phyloP scores from a whole-genome alignment of 2,888 invertebrate genomes.

The Acleris emargana region DNA sequence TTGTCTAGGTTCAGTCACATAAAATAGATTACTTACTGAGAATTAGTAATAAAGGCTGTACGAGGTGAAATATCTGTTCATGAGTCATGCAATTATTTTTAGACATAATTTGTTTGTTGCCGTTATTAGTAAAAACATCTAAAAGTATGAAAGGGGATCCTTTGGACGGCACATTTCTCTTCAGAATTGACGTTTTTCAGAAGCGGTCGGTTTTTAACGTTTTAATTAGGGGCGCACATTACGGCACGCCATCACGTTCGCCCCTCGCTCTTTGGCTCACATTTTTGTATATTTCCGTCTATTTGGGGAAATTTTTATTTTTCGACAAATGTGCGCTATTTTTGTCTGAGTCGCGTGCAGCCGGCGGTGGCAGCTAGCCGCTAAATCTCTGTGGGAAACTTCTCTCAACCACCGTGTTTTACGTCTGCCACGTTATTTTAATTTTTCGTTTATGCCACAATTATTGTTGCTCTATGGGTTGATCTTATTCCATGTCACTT shows the following conservation, averaged over 20 bases:
- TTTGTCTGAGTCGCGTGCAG: conserved; percentile 76
- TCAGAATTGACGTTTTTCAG: conserved; percentile 83
- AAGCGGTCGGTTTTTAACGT: conserved; percentile 82
- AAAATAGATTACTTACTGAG: conserved; percentile 5
- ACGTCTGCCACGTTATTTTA: conserved; percentile 47
- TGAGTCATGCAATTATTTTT: conserved; percentile 7
- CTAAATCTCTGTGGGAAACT: conserved; percentile 83
- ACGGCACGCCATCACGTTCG: conserved; percentile 80
- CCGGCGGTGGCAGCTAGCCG: conserved; percentile 69
- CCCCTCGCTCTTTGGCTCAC: conserved; percentile 80
- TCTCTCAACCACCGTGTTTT: conserved; percentile 53
- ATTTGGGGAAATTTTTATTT: conserved; percentile 83
- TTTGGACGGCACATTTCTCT: conserved; percentile 81
- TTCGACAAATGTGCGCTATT: conserved; percentile 82
- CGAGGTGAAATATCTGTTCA: not conserved
- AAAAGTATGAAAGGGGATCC: conserved; percentile 77
- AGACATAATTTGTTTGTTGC: conserved; percentile 52
- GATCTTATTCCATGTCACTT: not conserved
- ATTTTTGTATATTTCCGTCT: conserved; percentile 84
- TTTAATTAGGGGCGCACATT: conserved; percentile 84
- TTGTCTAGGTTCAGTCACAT: conserved; percentile 10
- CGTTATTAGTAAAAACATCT: conserved; percentile 64
- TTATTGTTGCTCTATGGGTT: conserved; percentile 29
- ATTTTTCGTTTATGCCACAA: conserved; percentile 41
- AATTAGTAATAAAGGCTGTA: conserved; percentile 1